Conservation (phyloP, 2,113 vertebrate genomes). For the Brienomyrus brachyistius region DNA sequence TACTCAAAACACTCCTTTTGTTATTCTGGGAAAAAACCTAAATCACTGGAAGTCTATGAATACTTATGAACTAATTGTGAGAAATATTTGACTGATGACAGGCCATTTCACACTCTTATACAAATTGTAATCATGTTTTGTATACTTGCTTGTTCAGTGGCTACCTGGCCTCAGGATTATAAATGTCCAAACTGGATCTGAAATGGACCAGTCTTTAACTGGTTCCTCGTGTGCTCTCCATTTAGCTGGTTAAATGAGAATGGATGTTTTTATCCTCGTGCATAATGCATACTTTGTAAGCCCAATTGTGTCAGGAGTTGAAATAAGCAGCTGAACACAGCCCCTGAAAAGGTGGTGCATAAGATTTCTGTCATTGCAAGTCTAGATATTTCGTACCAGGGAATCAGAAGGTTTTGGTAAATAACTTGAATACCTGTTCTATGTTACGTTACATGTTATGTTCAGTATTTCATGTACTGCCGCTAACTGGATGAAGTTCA, state of each 20-base stretch:
- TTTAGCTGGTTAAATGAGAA: neutral
- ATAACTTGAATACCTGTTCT: neutral
- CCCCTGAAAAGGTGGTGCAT: neutral
- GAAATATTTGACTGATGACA: neutral
- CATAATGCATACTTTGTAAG: neutral
- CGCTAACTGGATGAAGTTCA: neutral
- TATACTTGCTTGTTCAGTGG: neutral
- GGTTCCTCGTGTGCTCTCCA: neutral
- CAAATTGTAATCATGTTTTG: neutral
- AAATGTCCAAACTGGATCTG: neutral
- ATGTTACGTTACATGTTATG: neutral
- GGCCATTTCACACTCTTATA: neutral
- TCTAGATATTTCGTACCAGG: neutral
- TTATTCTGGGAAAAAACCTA: neutral
- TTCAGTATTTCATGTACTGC: neutral
- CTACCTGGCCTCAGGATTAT: neutral
- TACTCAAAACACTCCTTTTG: neutral
- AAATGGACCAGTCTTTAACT: neutral
- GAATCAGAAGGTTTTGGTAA: neutral
- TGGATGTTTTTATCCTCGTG: neutral
- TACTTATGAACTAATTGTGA: neutral
- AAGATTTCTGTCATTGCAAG: neutral
- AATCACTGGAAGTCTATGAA: neutral
- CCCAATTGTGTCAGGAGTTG: neutral
- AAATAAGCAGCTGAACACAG: neutral